Evolutionary conservation across 2,888 invertebrate genomes (phyloP).

Genomic region (Mesorhabditis spiculigera): DNA sequence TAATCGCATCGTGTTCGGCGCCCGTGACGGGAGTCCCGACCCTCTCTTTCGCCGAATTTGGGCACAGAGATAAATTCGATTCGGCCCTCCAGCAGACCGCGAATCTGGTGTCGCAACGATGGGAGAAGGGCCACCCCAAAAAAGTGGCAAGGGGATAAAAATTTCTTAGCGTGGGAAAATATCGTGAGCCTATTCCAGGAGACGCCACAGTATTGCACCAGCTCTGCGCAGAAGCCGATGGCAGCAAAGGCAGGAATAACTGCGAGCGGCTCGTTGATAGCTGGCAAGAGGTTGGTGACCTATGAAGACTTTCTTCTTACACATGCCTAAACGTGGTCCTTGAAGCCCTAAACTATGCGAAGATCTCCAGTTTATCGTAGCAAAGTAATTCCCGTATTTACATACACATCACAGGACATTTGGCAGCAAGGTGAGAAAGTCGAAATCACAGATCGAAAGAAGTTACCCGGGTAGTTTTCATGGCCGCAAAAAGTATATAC

Average conservation of each 20-base stretch:
- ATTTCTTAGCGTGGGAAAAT: neutral
- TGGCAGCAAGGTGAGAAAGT: no score
- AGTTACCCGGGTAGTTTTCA: no score
- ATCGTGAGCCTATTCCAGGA: constrained; percentile 17
- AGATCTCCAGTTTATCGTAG: no score
- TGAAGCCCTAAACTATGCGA: no score
- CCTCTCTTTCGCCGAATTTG: neutral
- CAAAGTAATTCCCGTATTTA: no score
- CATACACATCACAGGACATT: no score
- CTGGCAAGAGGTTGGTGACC: constrained; percentile 32
- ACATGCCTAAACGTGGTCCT: no score
- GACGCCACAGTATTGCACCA: constrained; percentile 31
- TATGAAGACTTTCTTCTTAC: no score
- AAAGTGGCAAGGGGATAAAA: neutral
- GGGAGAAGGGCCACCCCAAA: neutral
- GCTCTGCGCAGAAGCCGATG: constrained; percentile 25
- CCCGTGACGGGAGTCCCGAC: no score
- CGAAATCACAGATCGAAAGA: no score
- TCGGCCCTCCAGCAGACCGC: neutral
- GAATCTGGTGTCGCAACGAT: neutral
- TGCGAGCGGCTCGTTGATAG: constrained; percentile 33
- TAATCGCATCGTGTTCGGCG: no score
- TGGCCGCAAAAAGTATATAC: no score
- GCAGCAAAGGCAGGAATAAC: constrained; percentile 3
- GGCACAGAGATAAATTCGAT: neutral